Base-by-base conservation (phyloP, 2,888 invertebrate species). In the Neuroscelio doddi region DNA sequence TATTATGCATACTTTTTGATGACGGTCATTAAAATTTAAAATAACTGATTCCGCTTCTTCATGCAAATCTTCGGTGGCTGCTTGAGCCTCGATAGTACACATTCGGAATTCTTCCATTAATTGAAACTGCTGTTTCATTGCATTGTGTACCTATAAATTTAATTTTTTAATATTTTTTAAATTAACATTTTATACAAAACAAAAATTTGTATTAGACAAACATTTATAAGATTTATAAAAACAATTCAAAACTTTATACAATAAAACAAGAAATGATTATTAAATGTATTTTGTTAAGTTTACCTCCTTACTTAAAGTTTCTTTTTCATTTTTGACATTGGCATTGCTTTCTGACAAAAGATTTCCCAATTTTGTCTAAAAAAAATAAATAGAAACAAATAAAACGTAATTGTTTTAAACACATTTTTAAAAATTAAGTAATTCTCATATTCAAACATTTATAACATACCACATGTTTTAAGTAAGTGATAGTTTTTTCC, bases 1-100 rank as follows among this genome's bases (percentile, higher is more conserved):
- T 1, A 29, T 46, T 30, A 42, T 50, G 15, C 71, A 41, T 74
- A 80, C 83, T 68, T 74, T 77, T 52, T 79, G 66, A 49, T 82
- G 79, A 38, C 76, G 77, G 27, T 62, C 68, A 51, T 73, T 74
- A 41, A 83, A 80, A 51, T 75, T 76, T 9, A 67, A 71, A 36
- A 77, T 68, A 29, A 81, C 71, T 3, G 67, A 61, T 29, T 70
- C 73, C 47, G 80, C 74, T 71, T 82, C 81, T 64, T 84, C 81
- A 7, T 72, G 71, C 24, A 84, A 77, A 55, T 82, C 80, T 69
- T 83, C 81, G 9, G 79, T 79, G 10, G 80, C 79, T 27, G 80
- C 75, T 73, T 83, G 82, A 21, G 78, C 82, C 58, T 83, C 82
- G 3, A 81, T 79, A 17, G 81, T 80, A 36, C 82, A 83, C n/a